Evolutionary conservation across 1,140 invertebrate species (phyloP).

Genomic region (Schlechtendalia chinensis): DNA sequence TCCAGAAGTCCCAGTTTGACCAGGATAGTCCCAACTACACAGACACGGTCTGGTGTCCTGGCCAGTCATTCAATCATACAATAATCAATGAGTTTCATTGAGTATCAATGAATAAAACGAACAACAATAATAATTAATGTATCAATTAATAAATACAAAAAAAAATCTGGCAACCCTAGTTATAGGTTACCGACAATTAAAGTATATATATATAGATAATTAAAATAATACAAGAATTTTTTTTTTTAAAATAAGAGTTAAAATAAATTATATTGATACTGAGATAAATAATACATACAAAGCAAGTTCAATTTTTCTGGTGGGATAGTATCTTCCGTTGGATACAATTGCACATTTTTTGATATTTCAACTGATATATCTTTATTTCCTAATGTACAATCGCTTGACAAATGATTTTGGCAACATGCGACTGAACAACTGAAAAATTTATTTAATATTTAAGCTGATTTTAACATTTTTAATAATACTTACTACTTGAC

Average conservation of each 20-base stretch:
- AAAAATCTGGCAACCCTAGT: too few species aligned
- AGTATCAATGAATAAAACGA: too few species aligned
- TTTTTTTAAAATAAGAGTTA: not conserved
- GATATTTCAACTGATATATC: not conserved
- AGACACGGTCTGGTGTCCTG: too few species aligned
- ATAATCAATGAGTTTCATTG: too few species aligned
- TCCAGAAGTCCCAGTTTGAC: too few species aligned
- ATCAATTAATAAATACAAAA: too few species aligned
- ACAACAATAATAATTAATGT: too few species aligned
- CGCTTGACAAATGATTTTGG: slow-evolving; percentile 10
- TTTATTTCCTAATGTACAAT: slow-evolving; percentile 12
- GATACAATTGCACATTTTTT: slow-evolving; percentile 10
- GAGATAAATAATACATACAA: slow-evolving; percentile 7
- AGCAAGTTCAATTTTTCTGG: slow-evolving; percentile 43
- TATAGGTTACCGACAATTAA: not conserved
- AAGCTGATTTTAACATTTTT: not conserved
- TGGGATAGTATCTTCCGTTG: slow-evolving; percentile 39
- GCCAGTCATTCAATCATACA: too few species aligned
- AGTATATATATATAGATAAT: not conserved
- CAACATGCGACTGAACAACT: slow-evolving; percentile 46
- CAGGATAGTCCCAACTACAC: too few species aligned
- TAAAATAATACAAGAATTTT: too few species aligned
- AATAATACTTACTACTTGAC: slow-evolving; percentile 23
- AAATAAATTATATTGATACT: too few species aligned
- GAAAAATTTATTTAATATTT: not conserved